A percentile compares a stretch with the other conserved stretches of the same genome.
These are phyloP conservation scores for Laupala kohalensis DNA, from an alignment of 1,140 invertebrate genomes.

Conservation along the genomic window DNA sequence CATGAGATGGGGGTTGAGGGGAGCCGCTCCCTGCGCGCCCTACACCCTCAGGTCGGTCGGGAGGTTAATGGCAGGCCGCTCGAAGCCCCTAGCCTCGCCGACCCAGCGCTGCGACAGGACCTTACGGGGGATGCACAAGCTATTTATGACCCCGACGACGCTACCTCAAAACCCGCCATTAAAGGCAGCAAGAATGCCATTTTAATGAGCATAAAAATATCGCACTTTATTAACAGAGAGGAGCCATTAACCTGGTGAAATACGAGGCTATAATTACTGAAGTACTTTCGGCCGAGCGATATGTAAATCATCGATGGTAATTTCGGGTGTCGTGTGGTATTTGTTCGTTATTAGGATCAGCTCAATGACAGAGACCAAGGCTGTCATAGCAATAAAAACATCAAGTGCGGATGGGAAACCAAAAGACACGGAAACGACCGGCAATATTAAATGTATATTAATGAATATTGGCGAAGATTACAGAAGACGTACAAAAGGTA, in stretches of 20 bases:
- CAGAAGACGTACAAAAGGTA: too few species aligned
- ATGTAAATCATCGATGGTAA: background rate
- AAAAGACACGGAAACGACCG: too few species aligned
- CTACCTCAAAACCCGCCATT: background rate
- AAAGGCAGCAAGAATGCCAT: background rate
- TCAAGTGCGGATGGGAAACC: too few species aligned
- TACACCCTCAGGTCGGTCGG: background rate
- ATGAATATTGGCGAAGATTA: too few species aligned
- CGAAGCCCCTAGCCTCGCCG: too few species aligned
- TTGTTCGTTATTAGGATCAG: background rate
- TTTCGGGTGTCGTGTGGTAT: background rate
- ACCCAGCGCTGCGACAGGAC: background rate
- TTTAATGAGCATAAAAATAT: background rate
- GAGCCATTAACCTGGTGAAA: background rate
- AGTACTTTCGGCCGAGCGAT: background rate
- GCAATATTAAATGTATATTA: too few species aligned
- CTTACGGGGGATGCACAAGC: too few species aligned
- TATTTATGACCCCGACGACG: background rate
- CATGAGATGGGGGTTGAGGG: background rate
- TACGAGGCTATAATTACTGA: background rate
- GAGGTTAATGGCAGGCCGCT: background rate
- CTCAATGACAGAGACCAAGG: too few species aligned
- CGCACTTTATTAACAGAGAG: background rate
- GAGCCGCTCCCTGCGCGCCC: background rate
- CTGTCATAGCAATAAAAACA: too few species aligned